phyloP scores from a whole-genome alignment of 1,140 invertebrate genomes.

The Drosophila lini region DNA sequence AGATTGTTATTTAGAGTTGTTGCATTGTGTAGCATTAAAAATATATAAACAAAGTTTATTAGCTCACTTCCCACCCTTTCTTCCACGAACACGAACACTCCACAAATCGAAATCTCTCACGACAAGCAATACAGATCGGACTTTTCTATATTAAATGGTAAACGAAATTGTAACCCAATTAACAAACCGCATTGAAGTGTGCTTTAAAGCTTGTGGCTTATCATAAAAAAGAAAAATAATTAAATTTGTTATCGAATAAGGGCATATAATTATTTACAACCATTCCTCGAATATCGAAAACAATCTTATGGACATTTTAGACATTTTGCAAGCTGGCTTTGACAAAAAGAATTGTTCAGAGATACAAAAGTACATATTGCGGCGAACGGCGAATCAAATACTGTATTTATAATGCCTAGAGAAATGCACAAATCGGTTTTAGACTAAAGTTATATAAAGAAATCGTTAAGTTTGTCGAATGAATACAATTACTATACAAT shows the following conservation, averaged over 20 bases:
- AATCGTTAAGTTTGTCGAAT: slow-evolving; percentile 72
- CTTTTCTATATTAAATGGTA: slow-evolving; percentile 42
- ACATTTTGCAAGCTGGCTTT: slow-evolving; percentile 74
- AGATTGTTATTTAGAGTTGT: slow-evolving; percentile 80
- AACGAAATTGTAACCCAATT: slow-evolving; percentile 30
- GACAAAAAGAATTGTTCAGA: slow-evolving; percentile 38
- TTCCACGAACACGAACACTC: slow-evolving; percentile 19
- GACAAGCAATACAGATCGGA: slow-evolving; percentile 47
- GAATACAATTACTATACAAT: slow-evolving; percentile 52
- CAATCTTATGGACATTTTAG: slow-evolving; percentile 49
- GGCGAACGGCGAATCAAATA: slow-evolving; percentile 43
- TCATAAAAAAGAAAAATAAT: slow-evolving; percentile 47
- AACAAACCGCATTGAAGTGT: slow-evolving; percentile 64
- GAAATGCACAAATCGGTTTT: slow-evolving; percentile 80
- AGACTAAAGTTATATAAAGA: slow-evolving; percentile 65
- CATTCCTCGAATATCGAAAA: slow-evolving; percentile 44
- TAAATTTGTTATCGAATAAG: slow-evolving; percentile 56
- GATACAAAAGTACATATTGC: slow-evolving; percentile 24
- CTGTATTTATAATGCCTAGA: slow-evolving; percentile 50
- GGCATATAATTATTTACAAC: slow-evolving; percentile 52
- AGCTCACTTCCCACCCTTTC: slow-evolving; percentile 41
- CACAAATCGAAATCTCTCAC: slow-evolving; percentile 14
- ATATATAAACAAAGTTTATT: slow-evolving; percentile 65
- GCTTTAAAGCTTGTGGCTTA: slow-evolving; percentile 81
- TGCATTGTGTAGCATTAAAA: slow-evolving; percentile 71